A percentile compares a stretch with the other conserved stretches of the same genome.
phyloP scores from a whole-genome alignment of 2,113 vertebrate genomes.

The Daboia siamensis region DNA sequence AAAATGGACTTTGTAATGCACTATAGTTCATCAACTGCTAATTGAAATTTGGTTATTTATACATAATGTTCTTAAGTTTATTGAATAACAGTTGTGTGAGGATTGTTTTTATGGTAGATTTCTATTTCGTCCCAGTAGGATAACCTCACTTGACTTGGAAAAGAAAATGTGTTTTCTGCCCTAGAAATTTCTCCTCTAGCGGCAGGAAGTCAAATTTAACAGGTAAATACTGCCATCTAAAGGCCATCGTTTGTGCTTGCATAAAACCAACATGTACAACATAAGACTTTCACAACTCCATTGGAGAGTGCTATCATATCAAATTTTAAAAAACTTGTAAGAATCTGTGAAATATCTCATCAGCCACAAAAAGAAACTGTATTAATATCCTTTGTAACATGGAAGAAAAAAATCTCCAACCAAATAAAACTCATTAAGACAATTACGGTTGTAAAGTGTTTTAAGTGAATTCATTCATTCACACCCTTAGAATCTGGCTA shows the following conservation, averaged over 20 bases:
- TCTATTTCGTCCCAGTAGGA: background rate
- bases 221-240: slow-evolving; percentile 78
- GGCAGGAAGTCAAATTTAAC: slow-evolving; percentile 53
- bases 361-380: background rate
- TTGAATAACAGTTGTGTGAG: background rate
- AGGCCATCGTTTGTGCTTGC: slow-evolving; percentile 60
- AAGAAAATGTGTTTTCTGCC: slow-evolving; percentile 12
- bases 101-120: background rate
- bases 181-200: background rate
- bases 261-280: slow-evolving; percentile 27
- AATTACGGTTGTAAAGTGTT: background rate
- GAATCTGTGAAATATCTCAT: background rate
- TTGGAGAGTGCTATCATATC: background rate
- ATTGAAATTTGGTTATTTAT: slow-evolving; percentile 27
- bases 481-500: background rate
- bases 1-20: background rate
- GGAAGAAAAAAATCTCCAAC: background rate
- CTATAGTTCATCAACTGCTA: slow-evolving; percentile 1
- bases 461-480: background rate
- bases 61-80: slow-evolving; percentile 1
- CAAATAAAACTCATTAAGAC: background rate
- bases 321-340: slow-evolving; percentile 1
- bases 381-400: background rate
- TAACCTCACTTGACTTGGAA: background rate
- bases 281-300: background rate